Conservation (phyloP, 2,888 invertebrate genomes). For the Apotomis capreana region DNA sequence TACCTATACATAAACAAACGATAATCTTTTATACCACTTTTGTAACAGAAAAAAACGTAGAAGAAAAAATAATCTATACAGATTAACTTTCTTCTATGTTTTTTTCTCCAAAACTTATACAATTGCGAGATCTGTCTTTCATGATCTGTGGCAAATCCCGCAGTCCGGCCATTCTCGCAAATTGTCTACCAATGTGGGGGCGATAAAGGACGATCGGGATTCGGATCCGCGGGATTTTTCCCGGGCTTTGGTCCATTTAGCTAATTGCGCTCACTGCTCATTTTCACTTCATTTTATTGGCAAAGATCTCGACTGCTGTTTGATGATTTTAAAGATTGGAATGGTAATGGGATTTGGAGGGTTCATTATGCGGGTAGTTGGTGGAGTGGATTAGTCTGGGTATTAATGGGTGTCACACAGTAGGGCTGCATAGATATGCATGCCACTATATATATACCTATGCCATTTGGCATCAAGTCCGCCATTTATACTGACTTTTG, state of each 20-base stretch:
- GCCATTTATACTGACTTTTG: too few relatives aligned
- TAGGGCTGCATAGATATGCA: too few relatives aligned
- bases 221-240: slow-evolving; percentile 39
- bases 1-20: too few relatives aligned
- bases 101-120: neutral
- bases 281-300: slow-evolving; percentile 38
- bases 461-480: too few relatives aligned
- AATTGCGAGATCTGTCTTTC: slow-evolving; percentile 6
- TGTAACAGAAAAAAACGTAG: too few relatives aligned
- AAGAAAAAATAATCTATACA: too few relatives aligned
- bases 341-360: slow-evolving; percentile 17
- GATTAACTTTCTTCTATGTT: too few relatives aligned
- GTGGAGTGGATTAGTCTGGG: too few relatives aligned
- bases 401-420: too few relatives aligned
- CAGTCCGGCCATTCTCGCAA: slow-evolving; percentile 37
- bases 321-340: slow-evolving; percentile 33
- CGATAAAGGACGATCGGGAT: slow-evolving; percentile 40
- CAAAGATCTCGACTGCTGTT: slow-evolving; percentile 22
- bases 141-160: slow-evolving; percentile 1
- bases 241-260: slow-evolving; percentile 36
- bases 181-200: slow-evolving; percentile 41
- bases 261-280: slow-evolving; percentile 40
- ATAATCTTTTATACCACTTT: too few relatives aligned
- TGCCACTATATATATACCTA: too few relatives aligned
- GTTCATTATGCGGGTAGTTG: slow-evolving; percentile 2